phyloP scores from a whole-genome alignment of 1,140 invertebrate genomes.

The Stenopsyche tienmushanensis region DNA sequence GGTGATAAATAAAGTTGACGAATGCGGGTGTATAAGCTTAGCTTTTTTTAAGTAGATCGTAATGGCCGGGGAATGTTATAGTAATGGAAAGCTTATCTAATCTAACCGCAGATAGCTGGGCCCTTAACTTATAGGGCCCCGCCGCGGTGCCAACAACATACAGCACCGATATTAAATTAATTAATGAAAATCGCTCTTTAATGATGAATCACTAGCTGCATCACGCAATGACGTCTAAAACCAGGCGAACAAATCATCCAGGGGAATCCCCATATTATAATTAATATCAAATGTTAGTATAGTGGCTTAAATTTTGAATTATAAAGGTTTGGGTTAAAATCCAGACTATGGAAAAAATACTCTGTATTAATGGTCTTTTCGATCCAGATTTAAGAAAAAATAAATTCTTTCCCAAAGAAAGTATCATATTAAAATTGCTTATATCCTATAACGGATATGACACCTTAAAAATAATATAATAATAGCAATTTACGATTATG shows the following conservation, averaged over 20 bases:
- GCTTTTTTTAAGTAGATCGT: constrained; percentile 4
- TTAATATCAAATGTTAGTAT: neutral
- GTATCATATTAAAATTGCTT: too few relatives aligned
- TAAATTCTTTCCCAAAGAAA: too few relatives aligned
- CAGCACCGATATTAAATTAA: constrained; percentile 6
- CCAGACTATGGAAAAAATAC: too few relatives aligned
- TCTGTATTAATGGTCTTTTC: too few relatives aligned
- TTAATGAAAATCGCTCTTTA: constrained; percentile 5
- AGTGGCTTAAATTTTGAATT: neutral
- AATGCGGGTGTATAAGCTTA: constrained; percentile 15
- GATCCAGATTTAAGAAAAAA: too few relatives aligned
- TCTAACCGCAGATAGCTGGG: constrained; percentile 14
- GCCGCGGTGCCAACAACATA: neutral
- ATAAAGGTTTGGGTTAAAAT: neutral
- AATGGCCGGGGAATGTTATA: constrained; percentile 24
- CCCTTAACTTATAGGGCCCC: neutral
- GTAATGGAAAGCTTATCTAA: constrained; percentile 29
- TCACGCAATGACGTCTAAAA: too few relatives aligned
- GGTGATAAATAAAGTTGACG: constrained; percentile 27
- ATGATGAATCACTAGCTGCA: neutral
- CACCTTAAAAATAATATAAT: too few relatives aligned
- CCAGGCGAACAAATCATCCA: too few relatives aligned
- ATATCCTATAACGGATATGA: too few relatives aligned
- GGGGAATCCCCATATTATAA: too few relatives aligned
- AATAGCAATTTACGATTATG: too few relatives aligned